Conservation (phyloP, 2,888 invertebrate species). For the Dolomedes plantarius region DNA sequence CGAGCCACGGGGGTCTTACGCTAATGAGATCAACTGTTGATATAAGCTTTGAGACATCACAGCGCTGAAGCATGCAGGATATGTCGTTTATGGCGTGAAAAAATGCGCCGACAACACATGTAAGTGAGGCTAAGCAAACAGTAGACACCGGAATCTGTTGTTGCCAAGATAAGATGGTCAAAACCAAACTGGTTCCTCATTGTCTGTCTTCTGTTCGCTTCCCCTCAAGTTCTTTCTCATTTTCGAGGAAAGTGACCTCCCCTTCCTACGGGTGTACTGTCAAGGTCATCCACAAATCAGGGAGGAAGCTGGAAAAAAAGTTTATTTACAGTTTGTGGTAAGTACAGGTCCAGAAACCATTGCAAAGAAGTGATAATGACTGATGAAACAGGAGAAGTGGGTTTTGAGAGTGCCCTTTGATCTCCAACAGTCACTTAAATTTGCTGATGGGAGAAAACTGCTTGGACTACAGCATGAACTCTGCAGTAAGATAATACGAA, state of each 20-base stretch:
- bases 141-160: background rate
- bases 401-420: background rate
- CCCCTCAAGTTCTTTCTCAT: background rate
- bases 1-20: too few relatives aligned
- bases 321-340: slow-evolving; percentile 10
- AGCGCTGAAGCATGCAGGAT: too few relatives aligned
- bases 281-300: slow-evolving; percentile 15
- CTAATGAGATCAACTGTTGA: too few relatives aligned
- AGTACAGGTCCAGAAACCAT: background rate
- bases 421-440: too few relatives aligned
- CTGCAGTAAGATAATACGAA: too few relatives aligned
- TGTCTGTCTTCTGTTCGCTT: slow-evolving; percentile 42
- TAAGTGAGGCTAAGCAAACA: background rate
- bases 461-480: too few relatives aligned
- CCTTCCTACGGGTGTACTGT: background rate
- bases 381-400: background rate
- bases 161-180: background rate
- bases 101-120: background rate
- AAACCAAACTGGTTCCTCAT: slow-evolving; percentile 56
- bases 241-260: slow-evolving; percentile 8
- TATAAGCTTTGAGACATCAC: too few relatives aligned
- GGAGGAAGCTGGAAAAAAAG: background rate
- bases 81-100: too few relatives aligned
- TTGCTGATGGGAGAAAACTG: too few relatives aligned
- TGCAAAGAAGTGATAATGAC: background rate